A percentile compares a stretch with the other conserved stretches of the same genome.
Conservation (phyloP, 2,113 vertebrate species). For the Mandrillus leucophaeus region DNA sequence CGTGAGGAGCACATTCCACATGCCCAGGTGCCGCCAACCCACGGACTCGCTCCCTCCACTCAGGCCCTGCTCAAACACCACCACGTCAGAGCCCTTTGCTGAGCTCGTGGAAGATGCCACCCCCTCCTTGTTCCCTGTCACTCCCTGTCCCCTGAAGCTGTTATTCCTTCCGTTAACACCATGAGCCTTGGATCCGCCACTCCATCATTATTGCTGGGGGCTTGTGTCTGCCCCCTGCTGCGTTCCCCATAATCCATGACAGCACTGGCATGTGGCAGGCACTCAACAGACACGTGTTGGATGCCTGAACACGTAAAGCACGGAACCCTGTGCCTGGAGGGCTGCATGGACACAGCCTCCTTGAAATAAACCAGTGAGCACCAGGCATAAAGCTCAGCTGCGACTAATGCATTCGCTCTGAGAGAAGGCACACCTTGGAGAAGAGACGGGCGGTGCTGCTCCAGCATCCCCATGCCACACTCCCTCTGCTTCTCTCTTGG, state of each 20-base stretch:
- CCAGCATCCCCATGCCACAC: background rate
- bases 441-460: background rate
- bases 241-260: background rate
- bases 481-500: background rate
- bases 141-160: background rate
- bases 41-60: background rate
- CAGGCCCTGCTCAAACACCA: background rate
- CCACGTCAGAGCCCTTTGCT: background rate
- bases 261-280: background rate
- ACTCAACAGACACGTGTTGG: no score
- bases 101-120: background rate
- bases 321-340: accelerated
- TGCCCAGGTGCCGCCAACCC: background rate
- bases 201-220: no score
- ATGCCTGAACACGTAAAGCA: background rate
- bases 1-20: background rate
- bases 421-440: background rate
- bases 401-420: no score
- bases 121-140: background rate
- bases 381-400: background rate
- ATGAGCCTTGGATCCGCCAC: background rate
- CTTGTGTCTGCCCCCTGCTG: background rate
- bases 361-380: background rate
- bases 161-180: background rate
- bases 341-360: background rate